Evolutionary conservation across 53 echinoderm and acorn worm species (phyloP).

Genomic region (Antedon mediterranea): DNA sequence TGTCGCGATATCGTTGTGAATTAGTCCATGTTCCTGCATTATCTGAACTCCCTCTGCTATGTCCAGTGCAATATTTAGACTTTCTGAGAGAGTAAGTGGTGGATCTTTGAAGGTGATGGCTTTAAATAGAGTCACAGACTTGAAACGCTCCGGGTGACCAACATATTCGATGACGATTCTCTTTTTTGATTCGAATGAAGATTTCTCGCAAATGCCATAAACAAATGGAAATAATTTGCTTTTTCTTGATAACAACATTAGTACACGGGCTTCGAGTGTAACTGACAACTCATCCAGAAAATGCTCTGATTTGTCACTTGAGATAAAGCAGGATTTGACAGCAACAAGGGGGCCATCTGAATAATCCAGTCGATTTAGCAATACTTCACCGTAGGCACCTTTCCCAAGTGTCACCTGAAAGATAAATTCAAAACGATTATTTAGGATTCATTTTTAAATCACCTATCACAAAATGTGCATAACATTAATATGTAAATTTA

Average conservation of each 20-base stretch:
- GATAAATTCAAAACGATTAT: background rate
- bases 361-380: background rate
- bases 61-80: background rate
- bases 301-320: background rate
- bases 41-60: background rate
- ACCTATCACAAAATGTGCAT: background rate
- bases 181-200: background rate
- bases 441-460: background rate
- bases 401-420: background rate
- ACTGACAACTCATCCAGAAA: background rate
- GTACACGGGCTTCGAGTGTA: background rate
- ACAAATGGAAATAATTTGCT: background rate
- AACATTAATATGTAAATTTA: background rate
- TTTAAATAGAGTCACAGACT: background rate
- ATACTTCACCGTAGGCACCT: background rate
- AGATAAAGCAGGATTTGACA: background rate
- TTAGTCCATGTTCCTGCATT: background rate
- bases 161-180: background rate
- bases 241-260: background rate
- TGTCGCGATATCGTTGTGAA: background rate
- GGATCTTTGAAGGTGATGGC: background rate
- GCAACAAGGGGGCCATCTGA: background rate
- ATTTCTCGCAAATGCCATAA: background rate
- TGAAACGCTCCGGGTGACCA: background rate
- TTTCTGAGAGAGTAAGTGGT: background rate